Evolutionary conservation across 2,113 vertebrate species (phyloP), one percentile per base, ranked within the genome.

Genomic region (Syrmaticus mikado): DNA sequence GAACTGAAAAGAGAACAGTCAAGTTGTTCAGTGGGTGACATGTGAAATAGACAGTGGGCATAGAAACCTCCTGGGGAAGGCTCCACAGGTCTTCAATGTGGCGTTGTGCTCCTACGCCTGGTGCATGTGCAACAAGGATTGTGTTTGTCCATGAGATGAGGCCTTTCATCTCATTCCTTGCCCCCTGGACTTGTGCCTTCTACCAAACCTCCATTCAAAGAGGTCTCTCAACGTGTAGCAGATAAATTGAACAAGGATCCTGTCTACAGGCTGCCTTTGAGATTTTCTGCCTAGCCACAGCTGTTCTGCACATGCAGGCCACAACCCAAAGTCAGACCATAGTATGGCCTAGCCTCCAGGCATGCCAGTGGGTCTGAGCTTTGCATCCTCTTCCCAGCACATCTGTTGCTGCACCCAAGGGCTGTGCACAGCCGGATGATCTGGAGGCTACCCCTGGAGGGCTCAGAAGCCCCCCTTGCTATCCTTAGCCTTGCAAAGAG

Each of bases 401-500:
- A 0, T 3, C 50, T 84, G 15, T 70, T 58, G 45, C 30, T 36
- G 81, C 61, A 40, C 36, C 17, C 17, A 58, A 58, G 34, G 34
- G 10, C 43, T 48, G 40, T 13, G 20, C 18, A 27, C 24, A 67
- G 18, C 34, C 0, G 0, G 22, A 17, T 65, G 19, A 12, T 28
- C 52, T 64, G 53, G 24, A 73, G 74, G 18, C 48, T 41, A 15
- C 55, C 65, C 25, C 12, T 22, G 28, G 5, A 34, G 27, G 14
- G 1, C 22, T 9, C 57, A 58, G 45, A 57, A 60, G 12, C 7
- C 25, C 40, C 32, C 22, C 4, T 24, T 34, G 41, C 36, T 2
- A 1, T 52, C 28, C 3, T 5, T 40, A 25, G 43, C 27, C 38
- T 75, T 46, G 13, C 4, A 3, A 10, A 0, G 0, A 6, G 4